Conservation (phyloP, 37 sponge, comb jelly and placozoan species). For the Eunapius fragilis region DNA sequence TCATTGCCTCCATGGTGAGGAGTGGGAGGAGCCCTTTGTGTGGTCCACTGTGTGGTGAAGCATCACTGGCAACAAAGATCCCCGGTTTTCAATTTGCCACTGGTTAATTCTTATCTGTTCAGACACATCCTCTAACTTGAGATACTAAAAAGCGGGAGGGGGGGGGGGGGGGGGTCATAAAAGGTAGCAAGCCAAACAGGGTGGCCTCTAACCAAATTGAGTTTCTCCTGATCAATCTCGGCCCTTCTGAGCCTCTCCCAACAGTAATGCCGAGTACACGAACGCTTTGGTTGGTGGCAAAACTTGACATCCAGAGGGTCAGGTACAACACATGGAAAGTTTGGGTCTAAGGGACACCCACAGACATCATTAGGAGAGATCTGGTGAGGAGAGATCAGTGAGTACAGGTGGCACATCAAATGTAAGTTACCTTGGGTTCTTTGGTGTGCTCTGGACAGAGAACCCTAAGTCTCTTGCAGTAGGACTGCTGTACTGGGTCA, state of each 20-base stretch:
- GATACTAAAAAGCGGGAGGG: slow-evolving; percentile 49
- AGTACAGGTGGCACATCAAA: background rate
- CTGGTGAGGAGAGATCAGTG: slow-evolving; percentile 30
- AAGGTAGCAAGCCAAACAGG: background rate
- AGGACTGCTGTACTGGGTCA: slow-evolving; percentile 81
- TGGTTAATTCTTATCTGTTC: slow-evolving; percentile 81
- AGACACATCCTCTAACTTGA: slow-evolving; percentile 90
- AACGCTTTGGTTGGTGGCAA: slow-evolving; percentile 77
- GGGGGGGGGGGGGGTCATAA: background rate
- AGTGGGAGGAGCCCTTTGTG: background rate
- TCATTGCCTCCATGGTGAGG: background rate
- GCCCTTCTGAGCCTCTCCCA: slow-evolving; percentile 95
- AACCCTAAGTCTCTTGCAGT: slow-evolving; percentile 90
- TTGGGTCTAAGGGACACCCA: slow-evolving; percentile 88
- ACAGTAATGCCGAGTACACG: slow-evolving; percentile 79
- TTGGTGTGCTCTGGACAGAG: slow-evolving; percentile 98
- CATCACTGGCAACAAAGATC: slow-evolving; percentile 71
- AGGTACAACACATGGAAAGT: slow-evolving; percentile 33
- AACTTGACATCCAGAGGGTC: slow-evolving; percentile 14
- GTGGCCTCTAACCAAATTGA: slow-evolving; percentile 71
- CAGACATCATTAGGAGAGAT: slow-evolving; percentile 86
- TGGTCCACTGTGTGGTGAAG: slow-evolving; percentile 87
- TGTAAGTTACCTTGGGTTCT: slow-evolving; percentile 84
- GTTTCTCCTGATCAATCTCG: slow-evolving; percentile 89
- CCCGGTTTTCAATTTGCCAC: slow-evolving; percentile 74